Base-by-base conservation (phyloP, 2,888 invertebrate species). In the Plebejus anna region DNA sequence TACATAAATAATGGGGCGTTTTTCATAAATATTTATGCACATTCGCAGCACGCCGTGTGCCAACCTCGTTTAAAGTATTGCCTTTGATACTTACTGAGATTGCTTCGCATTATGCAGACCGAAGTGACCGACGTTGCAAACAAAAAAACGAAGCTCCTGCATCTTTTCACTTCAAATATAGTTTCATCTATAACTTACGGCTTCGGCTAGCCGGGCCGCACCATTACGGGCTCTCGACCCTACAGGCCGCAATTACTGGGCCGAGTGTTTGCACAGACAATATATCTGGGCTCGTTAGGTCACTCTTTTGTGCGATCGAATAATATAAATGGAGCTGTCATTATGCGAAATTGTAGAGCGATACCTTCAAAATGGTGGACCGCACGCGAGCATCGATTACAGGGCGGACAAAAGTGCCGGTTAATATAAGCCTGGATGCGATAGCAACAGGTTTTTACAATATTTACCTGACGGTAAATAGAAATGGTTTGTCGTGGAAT, bases 311-410 rank as follows among this genome's bases (percentile, higher is more conserved):
- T 72, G 78, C 82, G 84, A 82, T 86, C 85, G 85, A 86, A 86
- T 84, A 85, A 85, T 85, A 86, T 85, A 86, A 86, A 86, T 86
- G 84, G 84, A 84, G 83, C 85, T 85, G 76, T 76, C 76, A 76
- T 76, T 76, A 76, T 85, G 81, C 82, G 82, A 84, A 86, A 86
- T 87, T 84, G 84, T 83, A 80, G 80, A 78, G 80, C 77, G 78
- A 81, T 80, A 82, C 80, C 82, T 80, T 78, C 79, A 80, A 81
- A 66, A 66, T 66, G 36, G 66, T 7, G 5, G 66, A 66, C 66
- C 66, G 66, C 66, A 66, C 66, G 66, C 66, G 66, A 66, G 66
- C 66, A 66, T 32, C 66, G 66, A 66, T 66, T 66, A 66, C 66
- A 13, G 32, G 5, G 7, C 66, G 28, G 66, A 66, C 66, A 5